These are phyloP conservation scores for Drosophila orena DNA, from an alignment of 1,140 invertebrate genomes.

Conservation along the genomic window DNA sequence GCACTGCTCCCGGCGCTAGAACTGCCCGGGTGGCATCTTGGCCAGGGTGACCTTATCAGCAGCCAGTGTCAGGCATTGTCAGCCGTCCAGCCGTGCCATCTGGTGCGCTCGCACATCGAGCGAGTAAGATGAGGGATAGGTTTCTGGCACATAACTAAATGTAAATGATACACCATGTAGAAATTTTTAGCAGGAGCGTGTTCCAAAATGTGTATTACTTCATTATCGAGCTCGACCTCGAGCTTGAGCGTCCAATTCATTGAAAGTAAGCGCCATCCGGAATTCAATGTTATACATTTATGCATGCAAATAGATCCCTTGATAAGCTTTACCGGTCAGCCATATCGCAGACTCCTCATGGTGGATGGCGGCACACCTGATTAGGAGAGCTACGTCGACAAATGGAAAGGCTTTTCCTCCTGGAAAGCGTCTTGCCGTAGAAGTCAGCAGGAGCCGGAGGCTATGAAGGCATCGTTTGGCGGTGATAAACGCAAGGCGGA, in stretches of 20 bases:
- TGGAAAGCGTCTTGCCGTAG: neutral
- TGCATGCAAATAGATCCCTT: too few species aligned
- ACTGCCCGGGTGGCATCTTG: constrained; percentile 39
- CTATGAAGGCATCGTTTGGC: constrained; percentile 34
- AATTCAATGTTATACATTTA: too few species aligned
- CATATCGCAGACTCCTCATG: too few species aligned
- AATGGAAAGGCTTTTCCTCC: constrained; percentile 21
- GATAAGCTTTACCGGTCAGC: too few species aligned
- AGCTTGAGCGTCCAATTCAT: too few species aligned
- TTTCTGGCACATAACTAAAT: too few species aligned
- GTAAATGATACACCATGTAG: neutral
- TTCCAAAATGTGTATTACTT: too few species aligned
- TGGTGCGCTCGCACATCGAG: constrained; percentile 17
- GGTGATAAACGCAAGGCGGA: constrained; percentile 38
- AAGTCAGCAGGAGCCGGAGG: neutral
- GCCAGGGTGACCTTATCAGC: constrained; percentile 23
- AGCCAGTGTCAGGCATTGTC: neutral
- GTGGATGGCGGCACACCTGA: too few species aligned
- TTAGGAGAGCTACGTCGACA: too few species aligned
- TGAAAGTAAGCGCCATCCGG: too few species aligned
- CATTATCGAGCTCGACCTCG: too few species aligned
- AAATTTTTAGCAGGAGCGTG: too few species aligned
- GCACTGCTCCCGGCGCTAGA: constrained; percentile 35
- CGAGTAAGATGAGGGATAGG: constrained; percentile 14
- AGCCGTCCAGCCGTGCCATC: constrained; percentile 11